A percentile compares a stretch with the other conserved stretches of the same genome.
Conservation (phyloP, 2,888 invertebrate species). For the Mellilla xanthometata region DNA sequence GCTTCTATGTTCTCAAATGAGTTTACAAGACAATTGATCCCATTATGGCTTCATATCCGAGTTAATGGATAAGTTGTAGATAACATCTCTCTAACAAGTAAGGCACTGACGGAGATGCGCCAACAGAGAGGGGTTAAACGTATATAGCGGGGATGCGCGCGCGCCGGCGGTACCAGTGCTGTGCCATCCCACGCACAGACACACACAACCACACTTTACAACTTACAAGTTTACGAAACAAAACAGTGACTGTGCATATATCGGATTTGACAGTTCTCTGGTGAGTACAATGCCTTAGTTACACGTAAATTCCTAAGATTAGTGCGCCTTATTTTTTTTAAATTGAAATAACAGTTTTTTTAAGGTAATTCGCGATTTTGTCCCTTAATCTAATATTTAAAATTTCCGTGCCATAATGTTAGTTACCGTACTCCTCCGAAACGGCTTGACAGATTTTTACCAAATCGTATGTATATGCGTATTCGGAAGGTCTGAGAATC, state of each 20-base stretch:
- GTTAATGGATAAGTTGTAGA: conserved; percentile 21
- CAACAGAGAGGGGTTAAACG: conserved; percentile 51
- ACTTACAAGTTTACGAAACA: not conserved
- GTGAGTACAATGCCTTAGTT: conserved; percentile 27
- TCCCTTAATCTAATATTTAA: too few species aligned
- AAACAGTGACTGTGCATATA: conserved; percentile 18
- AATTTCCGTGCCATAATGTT: too few species aligned
- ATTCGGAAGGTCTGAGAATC: too few species aligned
- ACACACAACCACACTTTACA: conserved; percentile 2
- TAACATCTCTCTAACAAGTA: conserved; percentile 20
- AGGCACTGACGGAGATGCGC: conserved; percentile 24
- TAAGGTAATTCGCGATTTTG: too few species aligned
- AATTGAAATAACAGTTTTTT: too few species aligned
- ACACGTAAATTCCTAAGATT: too few species aligned
- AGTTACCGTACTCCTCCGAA: too few species aligned
- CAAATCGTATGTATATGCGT: too few species aligned
- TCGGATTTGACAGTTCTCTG: conserved; percentile 25
- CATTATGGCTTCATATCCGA: conserved; percentile 20
- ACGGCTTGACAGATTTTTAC: too few species aligned
- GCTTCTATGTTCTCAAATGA: conserved; percentile 1
- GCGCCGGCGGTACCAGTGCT: conserved; percentile 51
- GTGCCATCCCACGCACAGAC: conserved; percentile 31
- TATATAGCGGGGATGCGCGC: conserved; percentile 62
- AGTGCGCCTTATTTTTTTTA: too few species aligned
- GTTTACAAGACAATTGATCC: conserved; percentile 3